phyloP scores from a whole-genome alignment of 1,140 invertebrate species.

The Bombus polaris region DNA sequence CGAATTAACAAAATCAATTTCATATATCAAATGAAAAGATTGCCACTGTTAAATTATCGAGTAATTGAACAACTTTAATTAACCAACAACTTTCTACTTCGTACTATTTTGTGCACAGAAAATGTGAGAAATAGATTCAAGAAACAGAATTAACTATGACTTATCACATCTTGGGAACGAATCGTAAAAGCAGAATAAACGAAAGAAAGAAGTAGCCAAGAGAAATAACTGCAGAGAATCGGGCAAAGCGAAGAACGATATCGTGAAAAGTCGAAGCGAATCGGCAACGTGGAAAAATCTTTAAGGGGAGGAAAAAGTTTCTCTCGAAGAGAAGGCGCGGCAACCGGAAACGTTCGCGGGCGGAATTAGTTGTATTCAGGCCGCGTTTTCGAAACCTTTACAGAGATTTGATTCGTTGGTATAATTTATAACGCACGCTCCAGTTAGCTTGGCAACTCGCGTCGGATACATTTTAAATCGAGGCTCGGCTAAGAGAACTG shows the following conservation, averaged over 20 bases:
- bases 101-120: neutral
- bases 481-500: neutral
- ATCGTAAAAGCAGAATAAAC: neutral
- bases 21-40: too few relatives aligned
- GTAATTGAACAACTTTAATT: too few relatives aligned
- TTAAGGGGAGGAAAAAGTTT: slow-evolving; percentile 19
- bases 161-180: neutral
- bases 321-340: neutral
- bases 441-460: slow-evolving; percentile 62
- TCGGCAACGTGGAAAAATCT: slow-evolving; percentile 30
- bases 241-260: neutral
- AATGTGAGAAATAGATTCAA: neutral
- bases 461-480: slow-evolving; percentile 65
- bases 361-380: slow-evolving; percentile 61
- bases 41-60: too few relatives aligned
- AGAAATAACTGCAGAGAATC: neutral
- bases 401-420: slow-evolving; percentile 56
- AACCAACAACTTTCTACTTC: neutral
- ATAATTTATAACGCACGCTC: slow-evolving; percentile 61
- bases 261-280: neutral
- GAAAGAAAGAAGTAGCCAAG: neutral
- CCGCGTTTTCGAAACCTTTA: slow-evolving; percentile 38
- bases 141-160: neutral
- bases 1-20: too few relatives aligned
- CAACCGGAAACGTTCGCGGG: slow-evolving; percentile 27